Conservation (phyloP, 2,888 invertebrate species). For the Corythucha ciliata region DNA sequence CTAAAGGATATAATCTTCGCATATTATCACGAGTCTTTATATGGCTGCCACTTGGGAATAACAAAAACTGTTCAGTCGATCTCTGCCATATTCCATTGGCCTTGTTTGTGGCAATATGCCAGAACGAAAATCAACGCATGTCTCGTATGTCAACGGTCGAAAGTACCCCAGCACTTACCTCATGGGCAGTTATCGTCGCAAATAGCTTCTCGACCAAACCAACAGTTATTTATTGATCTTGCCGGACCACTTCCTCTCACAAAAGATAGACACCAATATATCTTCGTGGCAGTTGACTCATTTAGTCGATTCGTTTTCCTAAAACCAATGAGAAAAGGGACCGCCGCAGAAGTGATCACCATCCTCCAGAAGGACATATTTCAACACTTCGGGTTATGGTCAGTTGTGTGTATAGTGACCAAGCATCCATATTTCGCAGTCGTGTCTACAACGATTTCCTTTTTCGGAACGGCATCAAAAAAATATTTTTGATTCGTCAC, state of each 20-base stretch:
- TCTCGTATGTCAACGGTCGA: background rate
- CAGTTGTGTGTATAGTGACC: background rate
- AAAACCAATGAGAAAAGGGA: conserved; percentile 8
- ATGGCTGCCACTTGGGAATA: background rate
- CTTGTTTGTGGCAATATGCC: background rate
- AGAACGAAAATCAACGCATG: conserved; percentile 1
- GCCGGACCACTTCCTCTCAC: background rate
- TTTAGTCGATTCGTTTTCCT: conserved; percentile 7
- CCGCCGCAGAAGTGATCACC: background rate
- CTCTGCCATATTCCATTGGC: conserved; percentile 6
- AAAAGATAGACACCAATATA: background rate
- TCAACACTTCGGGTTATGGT: no score
- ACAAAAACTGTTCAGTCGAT: background rate
- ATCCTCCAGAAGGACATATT: no score
- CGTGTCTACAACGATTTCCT: background rate
- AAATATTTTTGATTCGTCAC: conserved; percentile 5
- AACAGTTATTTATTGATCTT: conserved; percentile 1
- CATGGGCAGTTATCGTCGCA: conserved; percentile 9
- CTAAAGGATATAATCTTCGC: conserved; percentile 1
- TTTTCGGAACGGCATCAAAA: conserved; percentile 5
- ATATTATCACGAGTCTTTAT: conserved; percentile 7
- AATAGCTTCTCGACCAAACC: conserved; percentile 3
- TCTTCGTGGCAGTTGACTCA: conserved; percentile 3
- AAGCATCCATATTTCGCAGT: background rate
- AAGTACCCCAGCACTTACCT: background rate